Evolutionary conservation across 2,113 vertebrate genomes (phyloP).

Genomic region (Columba livia): DNA sequence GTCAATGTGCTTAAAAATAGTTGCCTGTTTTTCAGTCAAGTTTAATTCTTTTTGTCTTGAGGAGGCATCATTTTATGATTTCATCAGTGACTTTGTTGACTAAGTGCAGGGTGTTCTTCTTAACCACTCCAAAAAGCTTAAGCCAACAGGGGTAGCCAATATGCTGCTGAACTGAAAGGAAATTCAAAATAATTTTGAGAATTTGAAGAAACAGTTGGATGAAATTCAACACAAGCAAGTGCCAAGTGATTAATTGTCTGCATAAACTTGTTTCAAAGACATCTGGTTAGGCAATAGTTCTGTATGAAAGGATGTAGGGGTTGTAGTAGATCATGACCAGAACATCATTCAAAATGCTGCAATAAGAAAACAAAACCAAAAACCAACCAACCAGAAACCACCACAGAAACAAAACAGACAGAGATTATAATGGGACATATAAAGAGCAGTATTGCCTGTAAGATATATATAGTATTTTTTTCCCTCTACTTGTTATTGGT

Average conservation of each 20-base stretch:
- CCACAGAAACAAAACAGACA: accelerated
- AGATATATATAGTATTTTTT: neutral
- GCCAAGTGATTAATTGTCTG: neutral
- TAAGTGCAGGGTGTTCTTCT: neutral
- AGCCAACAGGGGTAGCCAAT: neutral
- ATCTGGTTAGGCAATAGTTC: neutral
- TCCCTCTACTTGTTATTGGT: neutral
- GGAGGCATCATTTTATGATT: neutral
- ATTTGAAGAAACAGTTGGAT: neutral
- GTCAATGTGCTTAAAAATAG: neutral
- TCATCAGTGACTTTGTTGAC: neutral
- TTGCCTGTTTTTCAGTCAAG: neutral
- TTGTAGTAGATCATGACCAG: neutral
- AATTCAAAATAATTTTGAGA: neutral
- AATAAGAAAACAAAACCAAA: neutral
- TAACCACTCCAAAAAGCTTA: neutral
- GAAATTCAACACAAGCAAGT: neutral
- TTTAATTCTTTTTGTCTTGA: neutral
- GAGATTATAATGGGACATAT: neutral
- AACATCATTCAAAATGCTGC: neutral
- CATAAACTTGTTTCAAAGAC: neutral
- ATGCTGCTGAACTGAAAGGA: neutral
- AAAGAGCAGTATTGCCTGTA: neutral
- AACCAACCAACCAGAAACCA: neutral
- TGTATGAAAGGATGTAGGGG: neutral